phyloP scores from a whole-genome alignment of 2,113 vertebrate genomes.

The Scatophagus argus region DNA sequence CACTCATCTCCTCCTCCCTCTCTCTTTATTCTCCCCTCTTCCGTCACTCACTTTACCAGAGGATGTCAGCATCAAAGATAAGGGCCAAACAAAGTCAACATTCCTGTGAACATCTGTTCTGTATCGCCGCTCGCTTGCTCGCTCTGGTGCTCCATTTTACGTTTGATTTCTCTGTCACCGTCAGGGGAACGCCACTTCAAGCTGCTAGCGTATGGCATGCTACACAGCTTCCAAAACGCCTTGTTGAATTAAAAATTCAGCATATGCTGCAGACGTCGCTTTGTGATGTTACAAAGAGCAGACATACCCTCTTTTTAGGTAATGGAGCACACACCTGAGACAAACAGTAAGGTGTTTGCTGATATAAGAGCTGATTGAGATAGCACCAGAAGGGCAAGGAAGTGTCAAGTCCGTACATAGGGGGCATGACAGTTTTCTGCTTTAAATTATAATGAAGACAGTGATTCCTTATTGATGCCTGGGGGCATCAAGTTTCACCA shows the following conservation, averaged over 20 bases:
- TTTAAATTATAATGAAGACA: constrained; percentile 53
- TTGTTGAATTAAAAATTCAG: constrained; percentile 78
- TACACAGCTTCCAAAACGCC: constrained; percentile 69
- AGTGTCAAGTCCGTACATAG: constrained; percentile 20
- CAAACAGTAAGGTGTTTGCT: constrained; percentile 59
- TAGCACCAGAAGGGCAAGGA: constrained; percentile 12
- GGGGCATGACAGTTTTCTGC: constrained; percentile 29
- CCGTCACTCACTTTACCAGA: constrained; percentile 68
- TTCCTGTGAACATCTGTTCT: constrained; percentile 81
- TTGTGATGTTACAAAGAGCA: constrained; percentile 69
- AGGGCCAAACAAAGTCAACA: constrained; percentile 79
- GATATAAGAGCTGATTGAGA: constrained; percentile 54
- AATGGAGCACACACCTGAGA: constrained; percentile 53
- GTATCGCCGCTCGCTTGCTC: constrained; percentile 64
- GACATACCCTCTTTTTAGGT: constrained; percentile 60
- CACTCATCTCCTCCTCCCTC: constrained; percentile 40
- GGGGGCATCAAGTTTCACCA: not conserved
- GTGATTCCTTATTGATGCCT: constrained; percentile 46
- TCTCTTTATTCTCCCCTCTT: constrained; percentile 43
- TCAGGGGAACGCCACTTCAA: constrained; percentile 73
- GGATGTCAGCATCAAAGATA: constrained; percentile 76
- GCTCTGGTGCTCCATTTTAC: constrained; percentile 77
- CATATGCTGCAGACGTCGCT: constrained; percentile 68
- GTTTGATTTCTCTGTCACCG: constrained; percentile 78
- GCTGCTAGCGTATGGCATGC: constrained; percentile 71